Percentiles rank a stretch among this genome's conserved stretches.
These are phyloP conservation scores for Phrixothrix hirtus DNA, from an alignment of 2,888 invertebrate species.

Conservation along the genomic window DNA sequence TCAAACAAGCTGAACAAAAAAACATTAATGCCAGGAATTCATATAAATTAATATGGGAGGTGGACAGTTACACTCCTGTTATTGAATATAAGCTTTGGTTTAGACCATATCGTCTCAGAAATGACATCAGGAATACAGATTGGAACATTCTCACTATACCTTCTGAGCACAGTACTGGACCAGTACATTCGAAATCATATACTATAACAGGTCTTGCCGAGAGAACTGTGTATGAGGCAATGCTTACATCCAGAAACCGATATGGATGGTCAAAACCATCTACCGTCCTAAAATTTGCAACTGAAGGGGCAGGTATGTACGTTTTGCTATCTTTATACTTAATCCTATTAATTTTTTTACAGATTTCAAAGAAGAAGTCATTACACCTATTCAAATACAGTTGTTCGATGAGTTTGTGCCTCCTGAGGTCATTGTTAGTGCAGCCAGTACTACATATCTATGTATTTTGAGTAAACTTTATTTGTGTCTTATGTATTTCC, in stretches of 20 bases:
- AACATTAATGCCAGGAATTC: conserved; percentile 59
- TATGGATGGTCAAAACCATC: conserved; percentile 86
- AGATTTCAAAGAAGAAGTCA: conserved; percentile 49
- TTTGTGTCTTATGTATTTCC: neutral
- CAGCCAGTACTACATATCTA: neutral
- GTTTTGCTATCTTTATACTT: neutral
- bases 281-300: conserved; percentile 73
- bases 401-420: conserved; percentile 19
- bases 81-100: conserved; percentile 71
- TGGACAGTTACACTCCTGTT: conserved; percentile 79
- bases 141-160: conserved; percentile 75
- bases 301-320: conserved; percentile 71
- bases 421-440: neutral
- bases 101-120: conserved; percentile 59
- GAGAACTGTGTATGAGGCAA: conserved; percentile 76
- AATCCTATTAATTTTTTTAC: conserved; percentile 21
- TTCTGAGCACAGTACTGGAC: conserved; percentile 67
- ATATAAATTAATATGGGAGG: conserved; percentile 81
- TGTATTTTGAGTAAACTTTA: neutral
- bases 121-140: conserved; percentile 57
- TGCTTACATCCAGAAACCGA: conserved; percentile 77
- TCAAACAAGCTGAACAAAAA: conserved; percentile 62
- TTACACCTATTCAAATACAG: conserved; percentile 48
- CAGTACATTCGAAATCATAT: conserved; percentile 76
- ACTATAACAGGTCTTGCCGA: conserved; percentile 74